Conservation (phyloP, 1,140 invertebrate species). For the Triops longicaudatus region DNA sequence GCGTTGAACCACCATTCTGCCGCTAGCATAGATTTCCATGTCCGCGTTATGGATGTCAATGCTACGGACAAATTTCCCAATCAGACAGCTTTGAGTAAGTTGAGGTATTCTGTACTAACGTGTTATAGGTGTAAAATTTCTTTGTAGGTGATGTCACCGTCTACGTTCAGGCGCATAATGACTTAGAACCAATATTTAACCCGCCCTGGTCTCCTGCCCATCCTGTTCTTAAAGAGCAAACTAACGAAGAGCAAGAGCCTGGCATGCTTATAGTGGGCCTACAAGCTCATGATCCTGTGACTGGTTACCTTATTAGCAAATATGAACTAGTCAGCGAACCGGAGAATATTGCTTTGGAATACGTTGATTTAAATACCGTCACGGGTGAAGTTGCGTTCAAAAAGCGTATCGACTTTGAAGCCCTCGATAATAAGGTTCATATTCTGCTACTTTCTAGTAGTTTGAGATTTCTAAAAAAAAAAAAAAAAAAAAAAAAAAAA, state of each 20-base stretch:
- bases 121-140: constrained; percentile 23
- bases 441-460: constrained; percentile 4
- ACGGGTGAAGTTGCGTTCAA: constrained; percentile 58
- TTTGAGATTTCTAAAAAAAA: constrained; percentile 23
- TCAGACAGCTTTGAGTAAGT: constrained; percentile 49
- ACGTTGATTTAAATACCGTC: constrained; percentile 59
- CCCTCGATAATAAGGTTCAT: constrained; percentile 49
- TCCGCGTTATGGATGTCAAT: constrained; percentile 62
- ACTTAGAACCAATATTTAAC: constrained; percentile 66
- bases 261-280: constrained; percentile 54
- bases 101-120: not conserved
- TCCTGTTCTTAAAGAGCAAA: constrained; percentile 54
- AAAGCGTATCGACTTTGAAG: constrained; percentile 58
- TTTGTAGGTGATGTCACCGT: constrained; percentile 58
- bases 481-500: no score
- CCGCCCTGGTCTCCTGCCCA: constrained; percentile 45
- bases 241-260: constrained; percentile 68
- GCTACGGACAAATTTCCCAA: constrained; percentile 54
- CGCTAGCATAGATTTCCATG: constrained; percentile 66
- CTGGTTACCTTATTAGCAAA: constrained; percentile 36
- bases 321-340: constrained; percentile 37
- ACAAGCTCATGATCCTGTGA: constrained; percentile 36
- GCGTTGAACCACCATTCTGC: constrained; percentile 65
- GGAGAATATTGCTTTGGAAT: constrained; percentile 36
- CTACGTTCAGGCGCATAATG: constrained; percentile 68